Evolutionary conservation across 1,140 invertebrate genomes (phyloP), one percentile per base, ranked within the genome.

Genomic region (Tachypleus tridentatus): DNA sequence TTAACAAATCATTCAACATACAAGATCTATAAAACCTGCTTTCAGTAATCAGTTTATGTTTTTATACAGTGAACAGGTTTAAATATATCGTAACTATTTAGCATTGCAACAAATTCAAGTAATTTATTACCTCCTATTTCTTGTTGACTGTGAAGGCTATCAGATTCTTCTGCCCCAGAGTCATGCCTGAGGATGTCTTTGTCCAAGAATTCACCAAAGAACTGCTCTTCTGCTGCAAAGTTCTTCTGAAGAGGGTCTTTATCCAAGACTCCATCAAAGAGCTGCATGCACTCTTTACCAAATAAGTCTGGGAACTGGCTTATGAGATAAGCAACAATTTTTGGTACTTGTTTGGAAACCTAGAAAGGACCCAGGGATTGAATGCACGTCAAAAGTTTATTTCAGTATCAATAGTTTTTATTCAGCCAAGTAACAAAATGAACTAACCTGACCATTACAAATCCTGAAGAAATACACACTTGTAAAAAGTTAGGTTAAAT

Each of bases 81-180:
- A n/a, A n/a, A n/a, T n/a, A n/a, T n/a, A n/a, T n/a, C n/a, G n/a
- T n/a, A n/a, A n/a, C n/a, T n/a, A n/a, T n/a, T n/a, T n/a, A n/a
- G n/a, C n/a, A n/a, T n/a, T n/a, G n/a, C n/a, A n/a, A n/a, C n/a
- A n/a, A n/a, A n/a, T n/a, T n/a, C n/a, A n/a, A n/a, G n/a, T n/a
- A n/a, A n/a, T n/a, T n/a, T n/a, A 82, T 86, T 79, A 84, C 84
- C 56, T 48, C 54, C 60, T 57, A 62, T 56, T 48, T 70, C 69
- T 50, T 76, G 73, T 5, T 76, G 87, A 79, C 79, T 81, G 64
- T 90, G 87, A 70, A 90, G 79, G 73, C 88, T 90, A 72, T 92
- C 89, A 61, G 89, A 91, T 76, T 93, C 88, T 75, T 90, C 90
- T 58, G 89, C 89, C 7, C 89, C 89, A 54, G 88, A 91, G 72